Conservation (phyloP, 2,888 invertebrate genomes). For the Oscheius sp. region DNA sequence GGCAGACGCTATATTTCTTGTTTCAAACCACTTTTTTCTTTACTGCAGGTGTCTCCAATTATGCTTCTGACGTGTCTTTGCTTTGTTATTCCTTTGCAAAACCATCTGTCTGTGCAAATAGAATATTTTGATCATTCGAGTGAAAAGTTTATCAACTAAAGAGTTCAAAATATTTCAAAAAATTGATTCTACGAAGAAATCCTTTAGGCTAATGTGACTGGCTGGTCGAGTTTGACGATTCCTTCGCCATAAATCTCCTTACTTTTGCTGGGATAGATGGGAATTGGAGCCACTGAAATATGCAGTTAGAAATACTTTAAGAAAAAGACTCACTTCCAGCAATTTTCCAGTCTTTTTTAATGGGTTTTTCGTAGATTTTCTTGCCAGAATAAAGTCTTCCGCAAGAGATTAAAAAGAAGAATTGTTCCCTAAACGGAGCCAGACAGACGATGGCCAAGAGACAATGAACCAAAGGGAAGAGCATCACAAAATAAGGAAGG, state of each 20-base stretch:
- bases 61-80: too few species aligned
- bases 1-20: too few species aligned
- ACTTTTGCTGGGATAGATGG: background rate
- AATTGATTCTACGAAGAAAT: too few species aligned
- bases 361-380: background rate
- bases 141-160: too few species aligned
- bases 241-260: background rate
- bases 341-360: constrained; percentile 15
- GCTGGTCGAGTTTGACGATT: background rate
- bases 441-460: constrained; percentile 45
- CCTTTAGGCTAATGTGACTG: too few species aligned
- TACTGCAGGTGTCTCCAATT: too few species aligned
- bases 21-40: too few species aligned
- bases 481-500: constrained; percentile 52
- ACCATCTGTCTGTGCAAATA: too few species aligned
- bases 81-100: too few species aligned
- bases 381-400: constrained; percentile 15
- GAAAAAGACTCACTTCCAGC: constrained; percentile 10
- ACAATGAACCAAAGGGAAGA: constrained; percentile 50
- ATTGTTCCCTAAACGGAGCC: constrained; percentile 46
- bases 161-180: too few species aligned
- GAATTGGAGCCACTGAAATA: constrained; percentile 10
- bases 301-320: too few species aligned
- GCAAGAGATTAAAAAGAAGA: constrained; percentile 30
- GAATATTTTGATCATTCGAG: too few species aligned